Evolutionary conservation across 64 coral and sea anemone genomes (phyloP).

Genomic region (Stichodactyla mertensii): DNA sequence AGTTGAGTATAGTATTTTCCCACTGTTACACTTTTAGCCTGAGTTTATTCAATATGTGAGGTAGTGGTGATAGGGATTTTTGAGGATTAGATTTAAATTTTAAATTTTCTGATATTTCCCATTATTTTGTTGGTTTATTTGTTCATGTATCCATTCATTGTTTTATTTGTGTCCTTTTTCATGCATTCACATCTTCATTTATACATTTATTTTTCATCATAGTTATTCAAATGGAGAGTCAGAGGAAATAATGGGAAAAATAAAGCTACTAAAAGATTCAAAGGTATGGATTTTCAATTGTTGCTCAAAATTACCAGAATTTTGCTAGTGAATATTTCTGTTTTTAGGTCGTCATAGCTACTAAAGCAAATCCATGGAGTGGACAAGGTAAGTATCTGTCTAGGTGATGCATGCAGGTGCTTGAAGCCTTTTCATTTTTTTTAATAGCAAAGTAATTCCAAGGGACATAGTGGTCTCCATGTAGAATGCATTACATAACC

Average conservation of each 20-base stretch:
- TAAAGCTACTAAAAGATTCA: slow-evolving; percentile 28
- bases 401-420: neutral
- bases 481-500: too few species aligned
- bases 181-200: neutral
- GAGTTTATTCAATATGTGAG: too few species aligned
- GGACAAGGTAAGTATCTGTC: slow-evolving; percentile 23
- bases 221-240: slow-evolving; percentile 42
- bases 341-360: slow-evolving; percentile 46
- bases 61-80: too few species aligned
- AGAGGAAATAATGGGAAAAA: slow-evolving; percentile 52
- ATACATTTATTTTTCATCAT: neutral
- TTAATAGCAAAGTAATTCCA: neutral
- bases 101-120: too few species aligned
- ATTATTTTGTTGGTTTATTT: too few species aligned
- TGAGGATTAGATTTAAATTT: too few species aligned
- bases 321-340: neutral
- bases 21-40: too few species aligned
- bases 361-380: slow-evolving; percentile 49
- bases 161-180: neutral
- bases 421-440: neutral
- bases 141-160: too few species aligned
- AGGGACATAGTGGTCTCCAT: too few species aligned
- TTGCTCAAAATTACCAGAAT: neutral
- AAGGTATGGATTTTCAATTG: slow-evolving; percentile 23
- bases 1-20: too few species aligned